phyloP scores from a whole-genome alignment of 2,113 vertebrate genomes.

The Oreotragus oreotragus region DNA sequence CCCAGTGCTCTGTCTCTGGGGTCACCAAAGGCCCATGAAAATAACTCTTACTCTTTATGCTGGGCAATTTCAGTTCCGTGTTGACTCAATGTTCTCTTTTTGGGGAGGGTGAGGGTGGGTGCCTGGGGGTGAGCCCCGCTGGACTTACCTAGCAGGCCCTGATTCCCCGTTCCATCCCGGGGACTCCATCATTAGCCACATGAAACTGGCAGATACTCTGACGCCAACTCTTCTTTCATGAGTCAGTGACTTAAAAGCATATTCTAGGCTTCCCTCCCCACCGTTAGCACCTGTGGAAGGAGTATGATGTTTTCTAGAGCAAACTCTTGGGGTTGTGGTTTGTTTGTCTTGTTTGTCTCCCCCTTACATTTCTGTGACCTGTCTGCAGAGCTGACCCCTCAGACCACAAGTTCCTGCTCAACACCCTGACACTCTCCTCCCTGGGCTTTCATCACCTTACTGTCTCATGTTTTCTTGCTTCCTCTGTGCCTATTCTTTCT shows the following conservation, averaged over 20 bases:
- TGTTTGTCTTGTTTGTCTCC: not conserved
- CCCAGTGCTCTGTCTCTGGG: not conserved
- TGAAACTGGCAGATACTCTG: not conserved
- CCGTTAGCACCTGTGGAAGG: not conserved
- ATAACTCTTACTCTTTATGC: not conserved
- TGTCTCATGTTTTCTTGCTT: fast-evolving
- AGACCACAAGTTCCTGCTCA: not conserved
- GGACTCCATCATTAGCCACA: not conserved
- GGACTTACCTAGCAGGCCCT: not conserved
- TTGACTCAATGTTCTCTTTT: not conserved
- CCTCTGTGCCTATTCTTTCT: not conserved
- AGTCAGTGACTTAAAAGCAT: not conserved
- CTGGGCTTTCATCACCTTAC: fast-evolving
- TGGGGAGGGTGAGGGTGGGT: fast-evolving
- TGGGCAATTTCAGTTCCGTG: not conserved
- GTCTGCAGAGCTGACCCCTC: not conserved
- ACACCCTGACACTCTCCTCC: not conserved
- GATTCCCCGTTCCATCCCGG: not conserved
- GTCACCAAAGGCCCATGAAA: not conserved
- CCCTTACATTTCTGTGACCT: not conserved
- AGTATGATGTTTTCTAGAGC: not conserved
- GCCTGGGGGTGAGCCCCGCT: not conserved
- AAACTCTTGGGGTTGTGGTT: not conserved
- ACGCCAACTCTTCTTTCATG: not conserved
- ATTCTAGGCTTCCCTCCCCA: not conserved